A percentile compares a stretch with the other conserved stretches of the same genome.
Evolutionary conservation across 1,140 invertebrate species (phyloP).

Genomic region (Pseudomyrmex flavicornis): DNA sequence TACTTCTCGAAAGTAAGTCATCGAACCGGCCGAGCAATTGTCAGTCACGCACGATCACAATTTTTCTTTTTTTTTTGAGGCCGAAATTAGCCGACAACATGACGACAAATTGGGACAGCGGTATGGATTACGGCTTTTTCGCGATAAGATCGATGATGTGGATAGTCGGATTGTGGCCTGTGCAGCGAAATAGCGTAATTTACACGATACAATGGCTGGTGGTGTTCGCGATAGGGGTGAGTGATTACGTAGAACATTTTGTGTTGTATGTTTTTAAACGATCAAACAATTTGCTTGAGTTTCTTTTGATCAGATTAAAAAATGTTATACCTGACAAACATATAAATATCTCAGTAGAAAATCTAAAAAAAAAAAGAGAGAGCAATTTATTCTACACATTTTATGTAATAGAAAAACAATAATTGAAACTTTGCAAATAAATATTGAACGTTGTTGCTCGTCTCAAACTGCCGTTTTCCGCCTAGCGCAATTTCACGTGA

Average conservation of each 20-base stretch:
- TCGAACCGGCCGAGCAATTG: constrained; percentile 5
- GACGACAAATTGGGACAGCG: constrained; percentile 44
- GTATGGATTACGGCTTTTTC: constrained; percentile 39
- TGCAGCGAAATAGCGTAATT: constrained; percentile 17
- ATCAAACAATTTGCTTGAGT: neutral
- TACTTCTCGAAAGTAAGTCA: constrained; percentile 40
- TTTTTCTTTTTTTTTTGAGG: constrained; percentile 10
- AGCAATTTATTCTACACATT: neutral
- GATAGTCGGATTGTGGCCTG: constrained; percentile 17
- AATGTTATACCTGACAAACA: neutral
- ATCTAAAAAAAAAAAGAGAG: neutral
- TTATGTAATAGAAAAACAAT: neutral
- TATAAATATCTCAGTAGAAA: neutral
- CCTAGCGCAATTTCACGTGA: neutral
- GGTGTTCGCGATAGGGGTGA: constrained; percentile 22
- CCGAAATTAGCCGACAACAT: constrained; percentile 18
- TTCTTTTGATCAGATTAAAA: neutral
- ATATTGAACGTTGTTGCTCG: neutral
- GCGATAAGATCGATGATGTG: constrained; percentile 22
- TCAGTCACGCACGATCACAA: constrained; percentile 6
- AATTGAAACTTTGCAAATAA: constrained; percentile 9
- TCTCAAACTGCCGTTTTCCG: neutral
- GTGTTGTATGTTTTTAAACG: no score
- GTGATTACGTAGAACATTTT: constrained; percentile 31
- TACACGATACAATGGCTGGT: constrained; percentile 21